Evolutionary conservation across 2,797 vertebrate genomes (phyloP).

Genomic region (Limnodromus scolopaceus): DNA sequence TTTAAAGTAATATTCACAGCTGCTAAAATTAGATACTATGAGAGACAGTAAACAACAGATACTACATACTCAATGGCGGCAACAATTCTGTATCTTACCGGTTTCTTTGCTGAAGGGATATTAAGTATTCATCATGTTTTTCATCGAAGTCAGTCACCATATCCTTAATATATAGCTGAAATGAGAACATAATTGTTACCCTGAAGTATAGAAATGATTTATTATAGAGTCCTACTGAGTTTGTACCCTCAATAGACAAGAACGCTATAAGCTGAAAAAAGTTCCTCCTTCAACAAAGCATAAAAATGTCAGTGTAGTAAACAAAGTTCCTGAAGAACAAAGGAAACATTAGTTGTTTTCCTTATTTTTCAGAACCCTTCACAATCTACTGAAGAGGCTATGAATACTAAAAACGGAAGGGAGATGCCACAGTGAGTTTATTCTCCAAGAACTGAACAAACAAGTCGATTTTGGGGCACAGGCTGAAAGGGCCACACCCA

Average conservation of each 20-base stretch:
- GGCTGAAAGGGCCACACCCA: background rate
- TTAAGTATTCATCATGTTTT: constrained; percentile 94
- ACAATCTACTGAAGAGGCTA: background rate
- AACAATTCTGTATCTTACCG: constrained; percentile 82
- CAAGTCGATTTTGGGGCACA: background rate
- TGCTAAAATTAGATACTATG: background rate
- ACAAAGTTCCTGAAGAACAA: background rate
- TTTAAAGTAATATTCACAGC: background rate
- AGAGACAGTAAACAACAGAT: background rate
- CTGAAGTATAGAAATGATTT: background rate
- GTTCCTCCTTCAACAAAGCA: background rate
- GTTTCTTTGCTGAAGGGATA: constrained; percentile 93
- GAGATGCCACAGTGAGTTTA: background rate
- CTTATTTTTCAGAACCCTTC: background rate
- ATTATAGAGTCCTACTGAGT: background rate
- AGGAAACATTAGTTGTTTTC: background rate
- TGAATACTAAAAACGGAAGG: background rate
- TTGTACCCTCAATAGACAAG: background rate
- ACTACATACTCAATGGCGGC: background rate
- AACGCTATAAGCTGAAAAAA: background rate
- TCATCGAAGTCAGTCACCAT: constrained; percentile 88
- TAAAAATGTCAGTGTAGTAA: background rate
- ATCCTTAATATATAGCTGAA: constrained; percentile 76
- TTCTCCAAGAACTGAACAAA: background rate
- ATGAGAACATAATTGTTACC: constrained; percentile 36